phyloP scores from a whole-genome alignment of 2,113 vertebrate genomes.

The Scolopax mira region DNA sequence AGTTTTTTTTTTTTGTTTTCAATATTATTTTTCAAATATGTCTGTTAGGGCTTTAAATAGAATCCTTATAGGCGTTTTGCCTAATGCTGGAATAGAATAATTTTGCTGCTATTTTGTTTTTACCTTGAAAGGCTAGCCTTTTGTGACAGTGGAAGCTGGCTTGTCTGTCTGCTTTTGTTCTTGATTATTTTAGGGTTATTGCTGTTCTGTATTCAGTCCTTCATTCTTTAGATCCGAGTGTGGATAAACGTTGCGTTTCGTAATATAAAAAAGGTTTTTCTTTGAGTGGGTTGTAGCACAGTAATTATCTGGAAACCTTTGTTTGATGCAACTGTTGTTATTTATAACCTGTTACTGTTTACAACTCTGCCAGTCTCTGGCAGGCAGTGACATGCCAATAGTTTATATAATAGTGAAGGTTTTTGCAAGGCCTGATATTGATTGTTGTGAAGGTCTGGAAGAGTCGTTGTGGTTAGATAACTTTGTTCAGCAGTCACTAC shows the following conservation, averaged over 20 bases:
- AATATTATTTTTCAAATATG: neutral
- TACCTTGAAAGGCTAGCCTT: neutral
- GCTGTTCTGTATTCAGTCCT: neutral
- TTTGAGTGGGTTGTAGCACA: neutral
- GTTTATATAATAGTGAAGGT: neutral
- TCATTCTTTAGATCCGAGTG: neutral
- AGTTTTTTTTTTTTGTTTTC: neutral
- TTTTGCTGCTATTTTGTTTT: neutral
- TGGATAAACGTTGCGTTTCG: neutral
- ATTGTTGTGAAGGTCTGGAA: neutral
- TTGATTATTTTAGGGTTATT: neutral
- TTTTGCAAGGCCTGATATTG: neutral
- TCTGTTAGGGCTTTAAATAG: neutral
- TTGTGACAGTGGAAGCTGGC: neutral
- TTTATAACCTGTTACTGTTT: conserved; percentile 17
- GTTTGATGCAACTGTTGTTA: neutral
- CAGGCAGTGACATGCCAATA: neutral
- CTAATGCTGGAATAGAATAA: neutral
- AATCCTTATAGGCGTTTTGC: neutral
- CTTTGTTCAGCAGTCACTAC: neutral
- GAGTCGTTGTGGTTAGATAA: neutral
- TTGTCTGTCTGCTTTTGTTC: neutral
- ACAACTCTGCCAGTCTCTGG: neutral
- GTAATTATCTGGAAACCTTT: neutral
- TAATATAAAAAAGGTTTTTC: neutral